These are phyloP conservation scores for Camptogramma bilineatum DNA, from an alignment of 2,888 invertebrate genomes.

Conservation along the genomic window DNA sequence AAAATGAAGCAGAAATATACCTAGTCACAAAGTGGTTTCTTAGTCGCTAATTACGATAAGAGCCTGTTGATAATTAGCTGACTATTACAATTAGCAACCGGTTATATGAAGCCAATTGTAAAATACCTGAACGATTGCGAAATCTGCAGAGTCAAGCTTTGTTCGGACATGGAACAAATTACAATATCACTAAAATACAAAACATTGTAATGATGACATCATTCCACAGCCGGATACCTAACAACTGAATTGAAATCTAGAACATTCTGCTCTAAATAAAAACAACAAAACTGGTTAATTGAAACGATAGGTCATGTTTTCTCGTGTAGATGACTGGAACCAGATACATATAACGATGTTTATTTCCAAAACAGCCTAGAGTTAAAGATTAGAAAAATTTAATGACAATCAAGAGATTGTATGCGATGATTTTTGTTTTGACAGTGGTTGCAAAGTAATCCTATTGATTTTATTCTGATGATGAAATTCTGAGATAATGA, in stretches of 20 bases:
- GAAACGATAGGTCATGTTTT: background rate
- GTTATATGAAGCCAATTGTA: conserved; percentile 15
- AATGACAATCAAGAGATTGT: no score
- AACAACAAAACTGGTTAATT: background rate
- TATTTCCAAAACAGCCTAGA: no score
- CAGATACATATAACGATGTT: no score
- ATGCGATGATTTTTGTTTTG: no score
- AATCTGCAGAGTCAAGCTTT: conserved; percentile 9
- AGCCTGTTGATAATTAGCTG: conserved; percentile 13
- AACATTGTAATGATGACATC: conserved; percentile 17
- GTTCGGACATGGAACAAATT: background rate
- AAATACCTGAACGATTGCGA: conserved; percentile 3
- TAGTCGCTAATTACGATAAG: conserved; percentile 16
- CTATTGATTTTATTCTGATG: no score
- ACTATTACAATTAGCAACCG: conserved; percentile 21
- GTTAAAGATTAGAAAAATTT: no score
- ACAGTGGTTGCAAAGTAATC: no score
- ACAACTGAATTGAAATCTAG: conserved; percentile 43
- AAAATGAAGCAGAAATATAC: background rate
- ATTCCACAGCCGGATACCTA: conserved; percentile 17
- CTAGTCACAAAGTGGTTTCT: conserved; percentile 7
- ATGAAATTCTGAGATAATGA: no score
- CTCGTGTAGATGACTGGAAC: no score
- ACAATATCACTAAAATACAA: background rate
- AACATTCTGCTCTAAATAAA: conserved; percentile 37